Conservation (phyloP, 2,888 invertebrate species). For the Biston betularia region DNA sequence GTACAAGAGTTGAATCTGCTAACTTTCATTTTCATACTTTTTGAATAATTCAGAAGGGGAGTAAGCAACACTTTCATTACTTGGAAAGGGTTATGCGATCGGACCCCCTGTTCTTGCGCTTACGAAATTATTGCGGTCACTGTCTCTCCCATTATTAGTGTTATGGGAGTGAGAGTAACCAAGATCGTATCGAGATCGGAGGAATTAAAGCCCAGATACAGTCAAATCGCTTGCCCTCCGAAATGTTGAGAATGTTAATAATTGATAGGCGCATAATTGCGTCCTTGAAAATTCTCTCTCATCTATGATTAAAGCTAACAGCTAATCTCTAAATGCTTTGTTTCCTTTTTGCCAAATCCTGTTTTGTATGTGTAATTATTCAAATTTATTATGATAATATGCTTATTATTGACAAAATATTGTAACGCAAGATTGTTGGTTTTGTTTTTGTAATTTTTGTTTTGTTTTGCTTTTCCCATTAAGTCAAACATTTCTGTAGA, state of each 20-base stretch:
- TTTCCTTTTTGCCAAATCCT: background rate
- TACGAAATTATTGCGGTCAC: background rate
- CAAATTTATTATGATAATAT: background rate
- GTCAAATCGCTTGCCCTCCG: conserved; percentile 59
- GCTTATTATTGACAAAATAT: background rate
- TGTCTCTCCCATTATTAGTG: background rate
- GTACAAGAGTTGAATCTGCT: conserved; percentile 20
- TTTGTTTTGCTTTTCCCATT: too few relatives aligned
- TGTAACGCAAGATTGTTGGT: too few relatives aligned
- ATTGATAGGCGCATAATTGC: conserved; percentile 66
- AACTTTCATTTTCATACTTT: conserved; percentile 41
- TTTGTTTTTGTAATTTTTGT: too few relatives aligned
- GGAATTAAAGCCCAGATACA: conserved; percentile 42
- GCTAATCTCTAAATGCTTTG: conserved; percentile 55
- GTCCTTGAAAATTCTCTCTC: conserved; percentile 52
- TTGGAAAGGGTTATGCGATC: conserved; percentile 51
- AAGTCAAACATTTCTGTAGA: too few relatives aligned
- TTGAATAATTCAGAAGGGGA: conserved; percentile 46
- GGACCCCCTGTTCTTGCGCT: conserved; percentile 9
- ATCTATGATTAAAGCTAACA: conserved; percentile 61
- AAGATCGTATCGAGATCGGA: background rate
- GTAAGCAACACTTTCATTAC: conserved; percentile 47
- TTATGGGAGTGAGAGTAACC: background rate
- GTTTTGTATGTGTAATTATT: background rate
- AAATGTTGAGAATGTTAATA: conserved; percentile 62